These are phyloP conservation scores for Eulemur rufifrons DNA, from an alignment of 2,113 vertebrate species.

Conservation along the genomic window DNA sequence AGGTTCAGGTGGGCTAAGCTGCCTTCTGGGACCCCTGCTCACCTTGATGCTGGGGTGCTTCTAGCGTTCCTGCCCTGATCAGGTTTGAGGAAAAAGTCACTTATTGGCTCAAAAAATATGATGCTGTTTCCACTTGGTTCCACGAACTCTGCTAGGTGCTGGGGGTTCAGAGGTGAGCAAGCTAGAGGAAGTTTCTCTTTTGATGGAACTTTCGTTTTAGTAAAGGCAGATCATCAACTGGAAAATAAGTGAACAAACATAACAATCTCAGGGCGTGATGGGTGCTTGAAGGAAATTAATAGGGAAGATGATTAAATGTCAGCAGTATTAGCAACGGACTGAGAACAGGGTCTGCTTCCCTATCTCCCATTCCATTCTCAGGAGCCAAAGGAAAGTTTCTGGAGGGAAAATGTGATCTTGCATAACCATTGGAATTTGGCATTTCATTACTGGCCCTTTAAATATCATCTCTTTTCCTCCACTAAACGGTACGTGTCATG, in stretches of 20 bases:
- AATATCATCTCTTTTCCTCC: background rate
- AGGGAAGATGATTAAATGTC: background rate
- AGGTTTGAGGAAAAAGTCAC: background rate
- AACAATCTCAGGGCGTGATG: background rate
- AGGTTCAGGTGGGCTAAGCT: background rate
- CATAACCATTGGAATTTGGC: background rate
- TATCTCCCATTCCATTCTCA: background rate
- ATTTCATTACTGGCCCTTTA: background rate
- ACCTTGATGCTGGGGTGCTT: background rate
- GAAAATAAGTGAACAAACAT: background rate
- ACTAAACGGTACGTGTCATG: background rate
- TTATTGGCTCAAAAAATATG: background rate
- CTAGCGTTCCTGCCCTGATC: background rate
- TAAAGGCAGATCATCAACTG: background rate
- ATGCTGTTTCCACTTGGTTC: background rate
- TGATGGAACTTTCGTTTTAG: background rate
- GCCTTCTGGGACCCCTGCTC: background rate
- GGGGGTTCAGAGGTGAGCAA: background rate
- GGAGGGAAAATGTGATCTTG: background rate
- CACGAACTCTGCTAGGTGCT: background rate
- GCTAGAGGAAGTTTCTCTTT: background rate
- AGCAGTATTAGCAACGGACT: background rate
- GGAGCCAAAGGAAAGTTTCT: background rate
- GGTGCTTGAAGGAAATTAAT: background rate
- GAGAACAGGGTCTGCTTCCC: background rate